phyloP scores from a whole-genome alignment of 1,140 invertebrate species.

The Psilanteris sp. region DNA sequence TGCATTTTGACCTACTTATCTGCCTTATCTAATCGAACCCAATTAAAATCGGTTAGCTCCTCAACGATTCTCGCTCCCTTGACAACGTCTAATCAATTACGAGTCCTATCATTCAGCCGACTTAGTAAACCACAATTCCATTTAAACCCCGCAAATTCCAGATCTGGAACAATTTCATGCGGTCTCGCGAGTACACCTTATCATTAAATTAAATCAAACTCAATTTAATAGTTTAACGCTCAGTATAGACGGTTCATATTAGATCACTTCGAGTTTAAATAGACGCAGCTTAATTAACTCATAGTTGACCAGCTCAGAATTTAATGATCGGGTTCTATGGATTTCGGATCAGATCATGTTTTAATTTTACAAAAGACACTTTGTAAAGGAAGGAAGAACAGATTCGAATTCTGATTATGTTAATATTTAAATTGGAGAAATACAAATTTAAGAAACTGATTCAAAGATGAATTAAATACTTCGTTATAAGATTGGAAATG shows the following conservation, averaged over 20 bases:
- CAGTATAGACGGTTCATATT: background rate
- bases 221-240: background rate
- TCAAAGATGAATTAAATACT: too few relatives aligned
- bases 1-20: conserved; percentile 52
- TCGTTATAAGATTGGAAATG: too few relatives aligned
- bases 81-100: conserved; percentile 30
- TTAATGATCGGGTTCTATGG: too few relatives aligned
- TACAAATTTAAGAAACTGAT: too few relatives aligned
- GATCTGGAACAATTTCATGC: conserved; percentile 1
- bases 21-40: conserved; percentile 39
- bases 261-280: background rate
- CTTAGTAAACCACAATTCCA: background rate
- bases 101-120: background rate
- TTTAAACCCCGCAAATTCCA: background rate
- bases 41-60: conserved; percentile 30
- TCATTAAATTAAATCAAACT: background rate
- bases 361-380: too few relatives aligned
- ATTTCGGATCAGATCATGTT: too few relatives aligned
- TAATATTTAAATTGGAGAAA: too few relatives aligned
- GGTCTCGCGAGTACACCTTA: background rate
- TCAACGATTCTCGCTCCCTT: conserved; percentile 13
- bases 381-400: too few relatives aligned
- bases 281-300: conserved; percentile 1
- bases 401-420: too few relatives aligned
- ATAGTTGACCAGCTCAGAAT: background rate